A percentile compares a stretch with the other conserved stretches of the same genome.
These are phyloP conservation scores for Zalophus californianus DNA, from an alignment of 2,797 vertebrate genomes.

Conservation along the genomic window DNA sequence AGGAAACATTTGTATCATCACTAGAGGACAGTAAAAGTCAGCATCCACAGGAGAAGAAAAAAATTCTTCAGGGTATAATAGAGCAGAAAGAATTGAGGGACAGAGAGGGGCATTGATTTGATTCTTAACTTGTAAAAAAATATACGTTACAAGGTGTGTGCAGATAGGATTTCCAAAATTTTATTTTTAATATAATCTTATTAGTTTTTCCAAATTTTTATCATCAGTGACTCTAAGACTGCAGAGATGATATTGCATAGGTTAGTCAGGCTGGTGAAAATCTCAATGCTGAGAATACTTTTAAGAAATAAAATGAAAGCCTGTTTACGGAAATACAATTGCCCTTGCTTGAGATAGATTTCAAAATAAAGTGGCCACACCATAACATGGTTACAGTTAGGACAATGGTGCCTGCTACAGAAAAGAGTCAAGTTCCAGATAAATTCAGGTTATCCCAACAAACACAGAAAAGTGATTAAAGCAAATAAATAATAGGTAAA, in stretches of 20 bases:
- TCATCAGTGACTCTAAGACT: not conserved
- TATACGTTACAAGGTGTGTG: not conserved
- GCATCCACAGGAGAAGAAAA: not conserved
- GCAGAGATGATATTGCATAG: not conserved
- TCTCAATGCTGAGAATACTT: not conserved
- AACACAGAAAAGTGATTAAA: not conserved
- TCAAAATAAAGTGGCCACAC: not conserved
- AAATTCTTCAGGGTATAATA: not conserved
- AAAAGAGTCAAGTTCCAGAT: not conserved
- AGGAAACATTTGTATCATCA: not conserved
- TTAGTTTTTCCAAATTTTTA: not conserved
- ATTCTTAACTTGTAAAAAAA: conserved; percentile 41
- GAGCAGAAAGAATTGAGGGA: not conserved
- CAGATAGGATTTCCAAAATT: not conserved
- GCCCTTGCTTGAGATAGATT: not conserved
- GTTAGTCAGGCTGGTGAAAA: not conserved
- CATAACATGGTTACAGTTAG: not conserved
- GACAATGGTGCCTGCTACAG: not conserved
- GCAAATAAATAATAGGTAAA: not conserved
- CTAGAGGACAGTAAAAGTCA: not conserved
- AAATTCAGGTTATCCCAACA: not conserved
- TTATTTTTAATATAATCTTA: not conserved
- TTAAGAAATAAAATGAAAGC: not conserved
- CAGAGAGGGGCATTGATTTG: not conserved
- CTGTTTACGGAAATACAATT: not conserved